Evolutionary conservation across 2,888 invertebrate genomes (phyloP).

Genomic region (Netelia virgata): DNA sequence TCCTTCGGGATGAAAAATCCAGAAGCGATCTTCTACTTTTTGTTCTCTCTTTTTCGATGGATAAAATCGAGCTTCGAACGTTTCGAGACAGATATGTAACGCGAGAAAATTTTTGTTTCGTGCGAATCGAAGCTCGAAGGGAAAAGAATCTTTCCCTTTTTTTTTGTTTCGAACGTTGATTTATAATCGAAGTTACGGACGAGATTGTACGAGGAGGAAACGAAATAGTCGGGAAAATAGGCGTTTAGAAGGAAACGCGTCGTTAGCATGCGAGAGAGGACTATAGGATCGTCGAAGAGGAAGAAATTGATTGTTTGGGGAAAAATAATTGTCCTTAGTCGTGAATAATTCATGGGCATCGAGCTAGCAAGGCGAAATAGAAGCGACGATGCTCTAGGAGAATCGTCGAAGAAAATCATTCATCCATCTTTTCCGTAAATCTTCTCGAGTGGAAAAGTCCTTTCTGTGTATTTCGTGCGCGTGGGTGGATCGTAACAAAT

Average conservation of each 20-base stretch:
- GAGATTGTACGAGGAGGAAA: not conserved
- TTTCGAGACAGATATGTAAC: not conserved
- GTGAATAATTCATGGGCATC: constrained; percentile 53
- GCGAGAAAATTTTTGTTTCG: not conserved
- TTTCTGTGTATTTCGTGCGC: not conserved
- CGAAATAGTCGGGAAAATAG: not conserved
- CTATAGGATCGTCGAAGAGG: not conserved
- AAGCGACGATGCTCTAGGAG: constrained; percentile 11
- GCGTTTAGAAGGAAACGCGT: not conserved
- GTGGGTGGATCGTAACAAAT: constrained; percentile 29
- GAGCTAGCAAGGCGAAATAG: not conserved
- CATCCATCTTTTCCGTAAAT: constrained; percentile 41
- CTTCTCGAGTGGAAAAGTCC: constrained; percentile 13
- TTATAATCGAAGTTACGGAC: not conserved
- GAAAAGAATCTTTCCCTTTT: not conserved
- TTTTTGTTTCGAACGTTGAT: not conserved
- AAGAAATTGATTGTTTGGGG: constrained; percentile 8
- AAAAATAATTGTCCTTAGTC: constrained; percentile 38
- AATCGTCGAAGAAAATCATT: constrained; percentile 46
- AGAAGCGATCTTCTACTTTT: not conserved
- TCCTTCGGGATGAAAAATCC: constrained; percentile 29
- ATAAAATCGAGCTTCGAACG: constrained; percentile 2
- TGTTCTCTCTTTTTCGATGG: not conserved
- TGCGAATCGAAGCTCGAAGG: not conserved
- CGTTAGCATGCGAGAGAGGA: not conserved